Evolutionary conservation across 2,113 vertebrate genomes (phyloP).

Genomic region (Odontesthes bonariensis): DNA sequence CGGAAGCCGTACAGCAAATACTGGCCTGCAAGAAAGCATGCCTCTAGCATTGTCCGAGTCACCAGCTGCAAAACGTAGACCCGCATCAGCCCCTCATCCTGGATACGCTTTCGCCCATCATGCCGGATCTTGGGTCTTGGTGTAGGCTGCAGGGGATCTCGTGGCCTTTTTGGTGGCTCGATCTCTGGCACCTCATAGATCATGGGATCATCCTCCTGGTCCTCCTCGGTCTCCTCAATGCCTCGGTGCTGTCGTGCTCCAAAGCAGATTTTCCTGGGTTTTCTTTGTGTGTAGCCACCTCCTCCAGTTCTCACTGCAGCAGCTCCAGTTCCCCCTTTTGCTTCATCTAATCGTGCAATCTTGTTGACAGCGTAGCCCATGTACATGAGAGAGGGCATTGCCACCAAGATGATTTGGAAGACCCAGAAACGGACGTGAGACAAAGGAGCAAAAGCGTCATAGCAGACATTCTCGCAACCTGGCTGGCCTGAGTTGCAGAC

Average conservation of each 20-base stretch:
- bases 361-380: constrained; percentile 96
- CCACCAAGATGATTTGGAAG: constrained; percentile 96
- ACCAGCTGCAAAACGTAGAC: constrained; percentile 96
- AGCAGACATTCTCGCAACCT: constrained; percentile 97
- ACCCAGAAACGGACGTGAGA: constrained; percentile 98
- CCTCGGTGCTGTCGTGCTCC: constrained; percentile 89
- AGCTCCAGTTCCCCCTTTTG: constrained; percentile 73
- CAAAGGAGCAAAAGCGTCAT: constrained; percentile 95
- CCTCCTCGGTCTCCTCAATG: constrained; percentile 91
- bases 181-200: constrained; percentile 96
- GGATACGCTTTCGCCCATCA: constrained; percentile 90
- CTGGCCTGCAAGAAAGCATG: constrained; percentile 93
- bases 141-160: constrained; percentile 80
- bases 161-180: constrained; percentile 85
- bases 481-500: constrained; percentile 98
- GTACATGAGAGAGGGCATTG: constrained; percentile 95
- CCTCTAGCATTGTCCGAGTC: constrained; percentile 89
- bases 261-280: constrained; percentile 87
- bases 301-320: constrained; percentile 67
- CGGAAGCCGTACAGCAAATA: constrained; percentile 96
- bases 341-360: constrained; percentile 91
- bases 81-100: constrained; percentile 93
- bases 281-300: constrained; percentile 83
- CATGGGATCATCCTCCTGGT: constrained; percentile 97
- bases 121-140: constrained; percentile 85